Conservation (phyloP, 2,797 vertebrate genomes). For the Spondyliosoma cantharus region DNA sequence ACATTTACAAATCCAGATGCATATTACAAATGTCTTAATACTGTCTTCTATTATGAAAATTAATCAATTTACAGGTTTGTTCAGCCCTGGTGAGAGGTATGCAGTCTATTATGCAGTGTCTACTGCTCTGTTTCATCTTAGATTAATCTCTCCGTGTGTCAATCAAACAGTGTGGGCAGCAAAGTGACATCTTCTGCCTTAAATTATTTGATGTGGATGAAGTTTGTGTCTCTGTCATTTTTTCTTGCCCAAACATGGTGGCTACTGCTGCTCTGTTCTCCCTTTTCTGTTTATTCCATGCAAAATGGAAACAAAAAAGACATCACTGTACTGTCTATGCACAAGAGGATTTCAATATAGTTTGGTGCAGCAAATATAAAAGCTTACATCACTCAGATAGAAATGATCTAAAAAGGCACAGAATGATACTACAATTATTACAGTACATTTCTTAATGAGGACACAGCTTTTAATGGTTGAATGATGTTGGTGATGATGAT, state of each 20-base stretch:
- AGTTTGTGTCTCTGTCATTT: slow-evolving; percentile 31
- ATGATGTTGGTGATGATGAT: slow-evolving; percentile 44
- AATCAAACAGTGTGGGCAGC: slow-evolving; percentile 52
- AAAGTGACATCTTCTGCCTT: slow-evolving; percentile 15
- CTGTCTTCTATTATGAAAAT: background rate
- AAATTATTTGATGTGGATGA: slow-evolving; percentile 25
- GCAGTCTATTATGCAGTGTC: background rate
- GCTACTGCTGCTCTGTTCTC: slow-evolving; percentile 14
- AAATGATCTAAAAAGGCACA: background rate
- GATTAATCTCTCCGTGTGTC: slow-evolving; percentile 28
- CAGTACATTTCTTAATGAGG: background rate
- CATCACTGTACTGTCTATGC: background rate
- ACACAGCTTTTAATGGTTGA: slow-evolving; percentile 24
- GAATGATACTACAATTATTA: background rate
- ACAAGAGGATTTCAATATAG: background rate
- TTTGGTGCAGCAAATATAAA: slow-evolving; percentile 9
- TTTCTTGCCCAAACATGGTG: slow-evolving; percentile 30
- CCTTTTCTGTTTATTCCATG: slow-evolving; percentile 22
- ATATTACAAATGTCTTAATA: background rate
- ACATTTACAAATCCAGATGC: background rate
- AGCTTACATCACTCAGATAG: slow-evolving; percentile 5
- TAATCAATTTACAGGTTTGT: background rate
- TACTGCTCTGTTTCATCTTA: slow-evolving; percentile 4
- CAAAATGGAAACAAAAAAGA: background rate
- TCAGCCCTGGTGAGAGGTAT: slow-evolving; percentile 4